These are phyloP conservation scores for Urophycis tenuis DNA, from an alignment of 2,797 vertebrate genomes.

Conservation along the genomic window DNA sequence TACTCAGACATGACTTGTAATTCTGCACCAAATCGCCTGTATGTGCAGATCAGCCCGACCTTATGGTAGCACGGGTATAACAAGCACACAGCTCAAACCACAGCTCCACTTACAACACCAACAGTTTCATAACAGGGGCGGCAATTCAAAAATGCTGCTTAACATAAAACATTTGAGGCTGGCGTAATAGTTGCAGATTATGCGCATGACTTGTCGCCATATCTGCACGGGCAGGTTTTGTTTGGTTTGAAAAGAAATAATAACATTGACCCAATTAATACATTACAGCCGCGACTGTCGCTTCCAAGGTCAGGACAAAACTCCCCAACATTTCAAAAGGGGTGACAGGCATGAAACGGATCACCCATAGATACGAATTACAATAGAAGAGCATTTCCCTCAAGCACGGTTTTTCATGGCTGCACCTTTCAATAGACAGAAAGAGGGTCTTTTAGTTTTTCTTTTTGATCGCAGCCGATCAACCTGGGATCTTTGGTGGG, in stretches of 20 bases:
- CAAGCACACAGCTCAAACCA: too few species aligned
- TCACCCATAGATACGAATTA: not conserved
- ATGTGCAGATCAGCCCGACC: not conserved
- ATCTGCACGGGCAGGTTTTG: not conserved
- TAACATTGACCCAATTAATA: not conserved
- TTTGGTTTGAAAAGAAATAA: not conserved
- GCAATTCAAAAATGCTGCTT: too few species aligned
- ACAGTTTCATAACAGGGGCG: too few species aligned
- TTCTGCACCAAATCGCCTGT: not conserved
- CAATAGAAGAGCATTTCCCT: not conserved
- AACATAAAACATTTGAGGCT: too few species aligned
- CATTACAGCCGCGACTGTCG: not conserved
- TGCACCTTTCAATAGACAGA: not conserved
- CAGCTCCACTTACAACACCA: too few species aligned
- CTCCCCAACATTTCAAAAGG: not conserved
- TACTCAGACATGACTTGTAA: not conserved
- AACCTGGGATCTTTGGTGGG: constrained; percentile 7
- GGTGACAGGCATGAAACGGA: not conserved
- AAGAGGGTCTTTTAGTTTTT: not conserved
- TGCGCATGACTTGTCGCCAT: not conserved
- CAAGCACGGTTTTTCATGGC: not conserved
- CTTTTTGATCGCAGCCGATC: not conserved
- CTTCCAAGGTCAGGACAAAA: not conserved
- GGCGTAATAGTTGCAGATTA: not conserved
- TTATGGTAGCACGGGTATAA: not conserved